A percentile compares a stretch with the other conserved stretches of the same genome.
These are phyloP conservation scores for Rugalucina vietnamica DNA, from an alignment of 2,888 invertebrate genomes.

Conservation along the genomic window DNA sequence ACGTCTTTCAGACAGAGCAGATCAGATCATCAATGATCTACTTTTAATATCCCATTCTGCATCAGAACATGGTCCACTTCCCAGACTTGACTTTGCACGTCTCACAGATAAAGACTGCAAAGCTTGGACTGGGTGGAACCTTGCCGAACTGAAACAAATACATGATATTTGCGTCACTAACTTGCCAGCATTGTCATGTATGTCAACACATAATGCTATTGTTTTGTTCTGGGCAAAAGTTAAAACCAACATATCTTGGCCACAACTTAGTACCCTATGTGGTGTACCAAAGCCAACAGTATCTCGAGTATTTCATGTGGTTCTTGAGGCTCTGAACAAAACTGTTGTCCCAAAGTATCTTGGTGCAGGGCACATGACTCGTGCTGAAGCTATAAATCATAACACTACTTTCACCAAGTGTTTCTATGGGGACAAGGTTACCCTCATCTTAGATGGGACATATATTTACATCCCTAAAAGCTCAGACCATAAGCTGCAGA, in stretches of 20 bases:
- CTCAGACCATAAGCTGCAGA: background rate
- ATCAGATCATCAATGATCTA: constrained; percentile 18
- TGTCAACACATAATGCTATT: constrained; percentile 10
- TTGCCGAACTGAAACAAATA: background rate
- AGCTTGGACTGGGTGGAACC: constrained; percentile 11
- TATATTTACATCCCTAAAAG: constrained; percentile 20
- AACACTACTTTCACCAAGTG: constrained; percentile 17
- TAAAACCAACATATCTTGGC: constrained; percentile 1
- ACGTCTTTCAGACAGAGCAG: constrained; percentile 6
- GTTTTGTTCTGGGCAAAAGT: constrained; percentile 20
- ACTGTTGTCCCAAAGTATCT: background rate
- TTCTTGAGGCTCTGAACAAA: background rate
- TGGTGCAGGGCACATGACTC: constrained; percentile 7
- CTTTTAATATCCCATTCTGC: constrained; percentile 6
- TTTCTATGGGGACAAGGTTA: constrained; percentile 19
- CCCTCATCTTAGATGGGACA: constrained; percentile 10
- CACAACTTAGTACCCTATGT: background rate
- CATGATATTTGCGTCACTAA: background rate
- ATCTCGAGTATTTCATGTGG: background rate
- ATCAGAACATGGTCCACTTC: background rate
- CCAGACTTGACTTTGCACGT: background rate
- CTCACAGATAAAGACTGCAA: constrained; percentile 8
- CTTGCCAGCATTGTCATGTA: background rate
- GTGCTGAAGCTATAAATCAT: background rate
- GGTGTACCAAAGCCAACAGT: background rate